Conservation (phyloP, 2,888 invertebrate genomes). For the Troides helena region DNA sequence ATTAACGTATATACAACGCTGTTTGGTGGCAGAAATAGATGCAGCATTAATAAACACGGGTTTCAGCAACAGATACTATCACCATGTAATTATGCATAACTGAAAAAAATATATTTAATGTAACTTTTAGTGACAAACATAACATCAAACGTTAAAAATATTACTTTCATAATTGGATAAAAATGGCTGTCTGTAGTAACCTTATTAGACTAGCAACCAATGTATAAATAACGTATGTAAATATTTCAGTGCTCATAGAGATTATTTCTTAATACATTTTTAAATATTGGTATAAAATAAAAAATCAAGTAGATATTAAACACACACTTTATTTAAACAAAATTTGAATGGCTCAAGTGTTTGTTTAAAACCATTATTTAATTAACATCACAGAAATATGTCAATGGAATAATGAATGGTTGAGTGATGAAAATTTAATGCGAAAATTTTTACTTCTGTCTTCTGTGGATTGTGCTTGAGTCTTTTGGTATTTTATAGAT, state of each 20-base stretch:
- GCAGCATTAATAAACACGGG: too few relatives aligned
- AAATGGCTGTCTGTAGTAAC: too few relatives aligned
- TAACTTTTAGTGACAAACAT: too few relatives aligned
- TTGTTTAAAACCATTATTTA: conserved; percentile 15
- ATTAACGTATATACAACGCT: too few relatives aligned
- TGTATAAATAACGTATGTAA: not conserved
- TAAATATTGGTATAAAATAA: conserved; percentile 2
- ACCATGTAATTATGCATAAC: too few relatives aligned
- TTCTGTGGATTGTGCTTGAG: too few relatives aligned
- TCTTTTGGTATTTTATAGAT: too few relatives aligned
- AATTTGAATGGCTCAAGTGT: conserved; percentile 4
- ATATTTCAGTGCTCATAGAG: conserved; percentile 11
- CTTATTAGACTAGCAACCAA: not conserved
- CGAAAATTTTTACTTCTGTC: not conserved
- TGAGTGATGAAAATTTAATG: not conserved
- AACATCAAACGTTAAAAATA: too few relatives aligned
- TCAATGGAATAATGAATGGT: not conserved
- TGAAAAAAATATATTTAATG: too few relatives aligned
- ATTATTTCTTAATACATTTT: conserved; percentile 6
- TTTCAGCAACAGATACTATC: too few relatives aligned
- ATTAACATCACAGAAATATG: conserved; percentile 1
- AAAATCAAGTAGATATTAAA: conserved; percentile 9
- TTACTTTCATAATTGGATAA: too few relatives aligned
- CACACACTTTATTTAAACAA: conserved; percentile 4
- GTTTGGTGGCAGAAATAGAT: too few relatives aligned